A percentile compares a stretch with the other conserved stretches of the same genome.
Conservation (phyloP, 2,113 vertebrate genomes). For the Gracilinanus agilis region DNA sequence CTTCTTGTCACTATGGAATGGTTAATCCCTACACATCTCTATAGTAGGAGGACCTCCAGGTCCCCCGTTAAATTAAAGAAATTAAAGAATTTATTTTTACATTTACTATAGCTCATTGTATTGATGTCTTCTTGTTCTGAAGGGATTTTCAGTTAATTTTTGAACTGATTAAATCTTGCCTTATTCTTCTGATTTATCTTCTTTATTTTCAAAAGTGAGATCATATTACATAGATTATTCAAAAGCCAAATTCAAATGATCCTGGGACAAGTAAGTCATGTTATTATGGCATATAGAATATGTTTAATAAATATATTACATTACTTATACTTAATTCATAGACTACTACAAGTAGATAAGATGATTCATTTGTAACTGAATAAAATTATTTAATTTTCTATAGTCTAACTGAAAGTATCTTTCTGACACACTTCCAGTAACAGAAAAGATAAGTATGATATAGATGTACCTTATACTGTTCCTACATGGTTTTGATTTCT, state of each 20-base stretch:
- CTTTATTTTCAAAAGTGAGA: background rate
- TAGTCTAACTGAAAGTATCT: background rate
- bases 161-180: background rate
- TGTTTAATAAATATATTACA: background rate
- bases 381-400: background rate
- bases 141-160: background rate
- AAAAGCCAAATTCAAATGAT: background rate
- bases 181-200: background rate
- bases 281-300: background rate
- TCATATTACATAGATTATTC: background rate
- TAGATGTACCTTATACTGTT: background rate
- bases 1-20: too few relatives aligned
- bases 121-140: background rate
- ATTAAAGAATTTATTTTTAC: too few relatives aligned
- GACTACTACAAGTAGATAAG: background rate
- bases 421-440: background rate
- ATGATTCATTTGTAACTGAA: background rate
- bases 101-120: background rate
- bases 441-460: background rate
- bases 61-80: too few relatives aligned
- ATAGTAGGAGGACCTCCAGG: too few relatives aligned
- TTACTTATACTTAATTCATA: background rate
- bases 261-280: background rate
- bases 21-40: too few relatives aligned
- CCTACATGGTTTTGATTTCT: background rate